A percentile compares a stretch with the other conserved stretches of the same genome.
Evolutionary conservation across 1,140 invertebrate species (phyloP).

Genomic region (Apocrypta bakeri): DNA sequence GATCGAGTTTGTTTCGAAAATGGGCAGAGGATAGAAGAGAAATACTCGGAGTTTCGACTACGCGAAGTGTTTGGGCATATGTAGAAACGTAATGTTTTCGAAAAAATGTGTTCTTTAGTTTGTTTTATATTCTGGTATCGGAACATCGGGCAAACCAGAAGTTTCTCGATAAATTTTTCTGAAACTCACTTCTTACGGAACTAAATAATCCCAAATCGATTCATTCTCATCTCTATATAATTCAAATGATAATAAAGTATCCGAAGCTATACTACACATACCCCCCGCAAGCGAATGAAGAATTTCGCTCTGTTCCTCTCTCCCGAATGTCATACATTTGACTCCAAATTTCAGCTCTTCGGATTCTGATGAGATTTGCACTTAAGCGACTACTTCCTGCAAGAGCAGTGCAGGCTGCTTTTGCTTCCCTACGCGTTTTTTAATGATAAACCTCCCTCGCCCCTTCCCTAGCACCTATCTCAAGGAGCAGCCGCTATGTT

Average conservation of each 20-base stretch:
- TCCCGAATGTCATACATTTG: slow-evolving; percentile 30
- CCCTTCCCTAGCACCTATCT: neutral
- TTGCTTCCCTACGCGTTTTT: slow-evolving; percentile 40
- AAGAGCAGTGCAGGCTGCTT: slow-evolving; percentile 11
- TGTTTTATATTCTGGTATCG: too few species aligned
- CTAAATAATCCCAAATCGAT: neutral
- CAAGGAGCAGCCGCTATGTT: neutral
- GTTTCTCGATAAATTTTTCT: slow-evolving; percentile 3
- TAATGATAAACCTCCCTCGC: too few species aligned
- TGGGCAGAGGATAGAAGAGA: neutral
- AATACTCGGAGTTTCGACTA: neutral
- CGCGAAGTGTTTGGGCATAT: too few species aligned
- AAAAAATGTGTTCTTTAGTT: too few species aligned
- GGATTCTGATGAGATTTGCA: slow-evolving; percentile 48
- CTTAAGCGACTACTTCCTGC: slow-evolving; percentile 44
- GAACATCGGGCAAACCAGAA: too few species aligned
- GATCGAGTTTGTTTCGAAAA: neutral
- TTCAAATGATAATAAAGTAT: slow-evolving; percentile 19
- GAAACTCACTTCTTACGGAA: neutral
- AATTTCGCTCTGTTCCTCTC: neutral
- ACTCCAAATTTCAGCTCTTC: slow-evolving; percentile 39
- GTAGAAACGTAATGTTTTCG: too few species aligned
- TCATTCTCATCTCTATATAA: neutral
- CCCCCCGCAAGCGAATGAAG: neutral
- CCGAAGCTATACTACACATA: too few species aligned